Base-by-base conservation (phyloP, 2,113 vertebrate species). In the Pseudois nayaur region DNA sequence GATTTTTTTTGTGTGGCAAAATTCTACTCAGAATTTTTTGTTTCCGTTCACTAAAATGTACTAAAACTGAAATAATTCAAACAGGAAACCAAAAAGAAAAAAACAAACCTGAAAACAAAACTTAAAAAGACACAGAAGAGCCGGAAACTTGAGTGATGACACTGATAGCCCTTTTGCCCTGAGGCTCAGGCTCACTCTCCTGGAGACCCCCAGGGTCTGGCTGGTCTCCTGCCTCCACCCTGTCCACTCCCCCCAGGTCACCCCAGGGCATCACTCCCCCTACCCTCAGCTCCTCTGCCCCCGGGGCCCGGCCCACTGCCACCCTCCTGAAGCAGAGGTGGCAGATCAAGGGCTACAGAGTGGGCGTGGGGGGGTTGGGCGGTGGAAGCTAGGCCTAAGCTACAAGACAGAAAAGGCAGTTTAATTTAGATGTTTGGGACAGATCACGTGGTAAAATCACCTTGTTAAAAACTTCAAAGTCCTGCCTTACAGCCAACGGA, bases 1-100 rank as follows among this genome's bases (percentile, higher is more conserved):
- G 64, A 16, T 9, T 89, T 94, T 95, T 82, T 60, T 4, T 71
- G 71, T 92, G 81, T 87, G 81, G 62, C 59, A 60, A 95, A 87
- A 94, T 64, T 95, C 71, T 93, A 95, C 60, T 83, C 67, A 89
- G 67, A 59, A 27, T 78, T 94, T 81, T 84, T 81, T 81, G 67
- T 81, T 81, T 87, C 96, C 81, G 25, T 88, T 92, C 45, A 59
- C 90, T 91, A 92, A 43, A 92, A 62, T 16, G n/a, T 81, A 96
- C 50, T 84, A 89, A 94, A 91, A 91, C 43, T 89, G 50, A 93
- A 96, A 82, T 71, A 64, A 95, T 89, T 94, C 79, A 97, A 97
- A 98, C 97, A 98, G 97, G 97, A 98, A 98, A 97, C 96, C 85
- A 52, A 57, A 95, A 60, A 59, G 8, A 86, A 43, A 88, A 76